A percentile compares a stretch with the other conserved stretches of the same genome.
phyloP scores from a whole-genome alignment of 2,888 invertebrate genomes.

The Glyphotaelius pellucidus region DNA sequence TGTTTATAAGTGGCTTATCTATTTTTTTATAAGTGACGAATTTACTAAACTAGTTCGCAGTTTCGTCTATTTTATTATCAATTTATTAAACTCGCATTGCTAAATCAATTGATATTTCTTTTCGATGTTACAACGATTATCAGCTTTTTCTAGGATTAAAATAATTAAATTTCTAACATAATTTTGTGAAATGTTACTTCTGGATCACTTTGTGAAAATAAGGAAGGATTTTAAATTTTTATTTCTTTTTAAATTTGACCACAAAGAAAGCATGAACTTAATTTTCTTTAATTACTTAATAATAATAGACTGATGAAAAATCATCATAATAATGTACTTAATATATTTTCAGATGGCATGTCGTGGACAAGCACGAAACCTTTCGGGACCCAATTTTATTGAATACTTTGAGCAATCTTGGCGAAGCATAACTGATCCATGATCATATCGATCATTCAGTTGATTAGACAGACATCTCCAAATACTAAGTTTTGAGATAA shows the following conservation, averaged over 20 bases:
- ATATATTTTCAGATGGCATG: slow-evolving; percentile 24
- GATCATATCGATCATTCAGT: not conserved
- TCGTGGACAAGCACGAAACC: slow-evolving; percentile 50
- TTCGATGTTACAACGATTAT: not conserved
- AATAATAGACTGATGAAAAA: not conserved
- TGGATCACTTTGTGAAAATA: not conserved
- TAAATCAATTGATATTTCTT: not conserved
- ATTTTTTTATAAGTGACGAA: not conserved
- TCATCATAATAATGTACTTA: not conserved
- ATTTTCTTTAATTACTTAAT: not conserved
- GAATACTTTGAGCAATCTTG: not conserved
- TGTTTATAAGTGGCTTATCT: not conserved
- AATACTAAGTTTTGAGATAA: no score
- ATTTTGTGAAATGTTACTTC: no score
- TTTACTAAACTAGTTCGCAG: no score
- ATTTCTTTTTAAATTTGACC: no score
- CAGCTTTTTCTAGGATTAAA: not conserved
- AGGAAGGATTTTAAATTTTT: no score
- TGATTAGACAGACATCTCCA: no score
- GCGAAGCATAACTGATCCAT: not conserved
- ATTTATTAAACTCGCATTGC: not conserved
- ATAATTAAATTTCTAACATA: not conserved
- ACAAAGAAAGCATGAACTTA: no score
- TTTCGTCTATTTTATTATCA: no score
- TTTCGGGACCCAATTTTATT: not conserved